A percentile compares a stretch with the other conserved stretches of the same genome.
These are phyloP conservation scores for Pseudomugil tenellus DNA, from an alignment of 2,797 vertebrate species.

Conservation along the genomic window DNA sequence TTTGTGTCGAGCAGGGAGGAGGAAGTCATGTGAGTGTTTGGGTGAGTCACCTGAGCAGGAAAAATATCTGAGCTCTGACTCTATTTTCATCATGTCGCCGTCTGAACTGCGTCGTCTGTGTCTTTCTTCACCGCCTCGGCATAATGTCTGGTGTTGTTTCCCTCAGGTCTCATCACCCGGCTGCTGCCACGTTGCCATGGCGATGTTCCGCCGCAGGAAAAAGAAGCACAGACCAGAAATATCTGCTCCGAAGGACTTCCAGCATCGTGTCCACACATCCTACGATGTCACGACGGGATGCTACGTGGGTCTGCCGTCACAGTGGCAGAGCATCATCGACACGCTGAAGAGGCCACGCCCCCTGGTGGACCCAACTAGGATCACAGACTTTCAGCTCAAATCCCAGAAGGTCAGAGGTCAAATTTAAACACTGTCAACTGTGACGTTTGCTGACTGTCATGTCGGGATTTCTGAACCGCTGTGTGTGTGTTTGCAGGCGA, in stretches of 20 bases:
- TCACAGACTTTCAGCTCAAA: slow-evolving; percentile 86
- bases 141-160: slow-evolving; percentile 43
- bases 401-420: slow-evolving; percentile 86
- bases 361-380: slow-evolving; percentile 88
- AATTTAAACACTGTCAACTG: background rate
- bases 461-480: background rate
- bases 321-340: slow-evolving; percentile 94
- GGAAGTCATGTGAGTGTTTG: slow-evolving; percentile 48
- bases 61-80: slow-evolving; percentile 11
- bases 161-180: slow-evolving; percentile 25
- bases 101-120: background rate
- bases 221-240: slow-evolving; percentile 90
- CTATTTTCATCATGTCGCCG: slow-evolving; percentile 3
- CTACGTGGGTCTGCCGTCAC: slow-evolving; percentile 90
- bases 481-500: slow-evolving; percentile 73
- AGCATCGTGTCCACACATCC: slow-evolving; percentile 92
- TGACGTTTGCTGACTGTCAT: background rate
- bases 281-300: slow-evolving; percentile 86
- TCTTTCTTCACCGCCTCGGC: slow-evolving; percentile 10
- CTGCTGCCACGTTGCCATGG: background rate
- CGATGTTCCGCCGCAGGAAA: slow-evolving; percentile 88
- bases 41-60: slow-evolving; percentile 43
- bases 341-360: slow-evolving; percentile 90
- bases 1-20: slow-evolving; percentile 29
- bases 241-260: slow-evolving; percentile 89